Evolutionary conservation across 2,113 vertebrate genomes (phyloP).

Genomic region (Mionectes macconnelli): DNA sequence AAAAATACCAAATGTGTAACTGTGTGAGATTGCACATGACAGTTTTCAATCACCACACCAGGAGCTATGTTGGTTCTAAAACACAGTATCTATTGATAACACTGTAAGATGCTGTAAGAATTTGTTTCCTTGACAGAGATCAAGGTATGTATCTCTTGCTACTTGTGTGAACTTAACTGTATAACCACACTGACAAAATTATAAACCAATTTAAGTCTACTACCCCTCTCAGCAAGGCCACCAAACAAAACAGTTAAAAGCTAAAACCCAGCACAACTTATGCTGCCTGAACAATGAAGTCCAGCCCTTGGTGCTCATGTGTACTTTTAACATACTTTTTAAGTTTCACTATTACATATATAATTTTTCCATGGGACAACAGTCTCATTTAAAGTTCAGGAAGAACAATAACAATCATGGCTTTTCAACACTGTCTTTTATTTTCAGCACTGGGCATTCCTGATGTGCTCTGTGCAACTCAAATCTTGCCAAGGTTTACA

Average conservation of each 20-base stretch:
- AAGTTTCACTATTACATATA: neutral
- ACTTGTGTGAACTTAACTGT: neutral
- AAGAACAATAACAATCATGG: neutral
- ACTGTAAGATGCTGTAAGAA: neutral
- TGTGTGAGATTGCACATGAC: neutral
- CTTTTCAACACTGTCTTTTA: neutral
- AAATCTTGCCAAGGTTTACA: neutral
- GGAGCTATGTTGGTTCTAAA: neutral
- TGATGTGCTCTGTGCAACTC: neutral
- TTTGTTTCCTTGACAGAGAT: neutral
- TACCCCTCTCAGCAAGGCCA: neutral
- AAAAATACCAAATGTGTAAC: neutral
- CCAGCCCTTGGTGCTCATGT: neutral
- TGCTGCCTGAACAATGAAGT: neutral
- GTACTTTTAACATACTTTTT: neutral
- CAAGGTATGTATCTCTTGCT: neutral
- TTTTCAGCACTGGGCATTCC: neutral
- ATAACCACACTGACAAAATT: neutral
- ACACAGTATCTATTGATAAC: fast-evolving
- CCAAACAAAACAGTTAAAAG: neutral
- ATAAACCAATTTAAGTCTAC: neutral
- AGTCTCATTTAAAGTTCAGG: neutral
- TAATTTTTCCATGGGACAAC: neutral
- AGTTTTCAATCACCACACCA: neutral
- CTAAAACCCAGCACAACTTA: neutral